Base-by-base conservation (phyloP, 2,113 vertebrate species). In the Seriola dumerili region DNA sequence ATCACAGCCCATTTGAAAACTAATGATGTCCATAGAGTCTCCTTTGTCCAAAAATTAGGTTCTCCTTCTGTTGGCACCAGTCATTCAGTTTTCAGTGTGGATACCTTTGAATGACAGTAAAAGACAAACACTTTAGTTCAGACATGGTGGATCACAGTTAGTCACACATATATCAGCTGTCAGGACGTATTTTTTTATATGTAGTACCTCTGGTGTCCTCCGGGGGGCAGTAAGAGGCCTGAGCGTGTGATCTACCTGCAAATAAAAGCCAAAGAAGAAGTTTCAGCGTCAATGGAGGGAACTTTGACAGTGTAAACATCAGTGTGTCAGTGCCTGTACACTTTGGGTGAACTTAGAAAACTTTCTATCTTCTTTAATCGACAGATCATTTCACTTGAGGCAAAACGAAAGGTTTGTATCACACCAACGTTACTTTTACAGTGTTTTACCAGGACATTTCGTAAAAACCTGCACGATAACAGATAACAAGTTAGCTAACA, bases 231-330 rank as follows among this genome's bases (percentile, higher is more conserved):
- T 57, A 23, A 0, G 29, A 1, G 1, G 21, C 3, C 1, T 2
- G 5, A 1, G 4, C 13, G 5, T 0, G 5, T 2, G 2, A 5
- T 11, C 1, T 55, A 29, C 29, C 1, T 46, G 5, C 36, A 1
- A 11, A 1, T 6, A 11, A 3, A 0, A 50, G 8, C 17, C 62
- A 64, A 71, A 83, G 82, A 91, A 89, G 88, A 88, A 62, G 76
- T 4, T 29, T 34, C 8, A 4, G 3, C 4, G 1, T 32, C 11
- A 38, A 13, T 78, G 87, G 90, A 86, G 88, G 87, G 83, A 89
- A 81, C 1, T 84, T 85, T 69, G 40, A 80, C 50, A 54, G 6
- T 42, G 79, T 78, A 23, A 73, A 73, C 64, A n/a, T 4, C 61
- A 1, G 34, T n/a, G 8, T 10, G 8, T 21, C 10, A 9, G 32